These are phyloP conservation scores for Arrhopalites spinosus DNA, from an alignment of 2,888 invertebrate genomes.

Conservation along the genomic window DNA sequence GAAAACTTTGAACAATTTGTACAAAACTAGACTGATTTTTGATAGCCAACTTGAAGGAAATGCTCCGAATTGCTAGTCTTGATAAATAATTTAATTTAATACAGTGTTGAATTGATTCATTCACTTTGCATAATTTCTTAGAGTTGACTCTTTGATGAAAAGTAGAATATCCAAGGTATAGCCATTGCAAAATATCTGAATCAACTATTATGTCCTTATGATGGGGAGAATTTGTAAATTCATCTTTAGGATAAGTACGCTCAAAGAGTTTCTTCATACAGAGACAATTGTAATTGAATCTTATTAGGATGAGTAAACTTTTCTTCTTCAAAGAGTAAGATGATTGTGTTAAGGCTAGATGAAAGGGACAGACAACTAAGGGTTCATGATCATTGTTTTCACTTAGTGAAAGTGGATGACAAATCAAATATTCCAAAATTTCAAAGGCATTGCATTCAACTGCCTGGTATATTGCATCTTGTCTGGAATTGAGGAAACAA, in stretches of 20 bases:
- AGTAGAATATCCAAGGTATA: slow-evolving; percentile 39
- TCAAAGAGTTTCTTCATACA: slow-evolving; percentile 20
- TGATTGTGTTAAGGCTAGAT: slow-evolving; percentile 39
- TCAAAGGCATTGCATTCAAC: slow-evolving; percentile 49
- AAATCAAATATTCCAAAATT: slow-evolving; percentile 49
- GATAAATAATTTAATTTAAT: slow-evolving; percentile 24
- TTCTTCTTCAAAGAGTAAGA: slow-evolving; percentile 35
- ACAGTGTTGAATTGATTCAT: neutral
- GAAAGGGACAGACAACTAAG: slow-evolving; percentile 41
- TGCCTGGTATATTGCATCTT: slow-evolving; percentile 54
- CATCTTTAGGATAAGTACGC: no score
- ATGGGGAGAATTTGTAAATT: neutral
- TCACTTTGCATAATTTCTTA: neutral
- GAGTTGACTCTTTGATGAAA: neutral
- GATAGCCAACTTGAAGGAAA: slow-evolving; percentile 22
- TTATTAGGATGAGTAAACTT: slow-evolving; percentile 38
- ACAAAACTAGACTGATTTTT: slow-evolving; percentile 35
- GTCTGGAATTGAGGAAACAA: slow-evolving; percentile 37
- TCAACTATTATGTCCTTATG: slow-evolving; percentile 18
- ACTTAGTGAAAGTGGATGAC: neutral
- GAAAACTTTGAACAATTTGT: slow-evolving; percentile 22
- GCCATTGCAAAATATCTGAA: slow-evolving; percentile 39
- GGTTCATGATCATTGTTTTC: slow-evolving; percentile 9
- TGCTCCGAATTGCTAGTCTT: slow-evolving; percentile 37
- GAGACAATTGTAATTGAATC: slow-evolving; percentile 39